phyloP scores from a whole-genome alignment of 2,797 vertebrate species.

The Oreochromis grahami region DNA sequence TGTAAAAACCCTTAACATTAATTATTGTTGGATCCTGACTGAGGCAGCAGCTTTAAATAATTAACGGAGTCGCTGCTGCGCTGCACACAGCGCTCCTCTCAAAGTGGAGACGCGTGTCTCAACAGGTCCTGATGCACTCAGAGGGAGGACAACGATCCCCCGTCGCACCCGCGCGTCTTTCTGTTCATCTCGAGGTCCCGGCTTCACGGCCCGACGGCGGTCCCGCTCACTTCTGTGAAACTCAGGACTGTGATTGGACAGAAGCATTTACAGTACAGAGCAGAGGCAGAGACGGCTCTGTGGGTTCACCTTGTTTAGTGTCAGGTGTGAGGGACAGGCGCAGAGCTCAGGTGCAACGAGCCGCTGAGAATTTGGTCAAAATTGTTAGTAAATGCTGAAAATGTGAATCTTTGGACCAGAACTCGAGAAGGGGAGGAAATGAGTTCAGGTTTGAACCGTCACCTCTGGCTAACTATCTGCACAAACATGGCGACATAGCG shows the following conservation, averaged over 20 bases:
- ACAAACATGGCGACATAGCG: not conserved
- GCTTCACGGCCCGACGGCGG: too few species aligned
- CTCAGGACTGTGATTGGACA: not conserved
- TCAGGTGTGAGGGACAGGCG: not conserved
- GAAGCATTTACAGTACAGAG: not conserved
- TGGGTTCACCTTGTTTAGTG: not conserved
- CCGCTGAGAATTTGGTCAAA: not conserved
- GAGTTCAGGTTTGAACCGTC: rapidly evolving
- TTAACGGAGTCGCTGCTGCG: rapidly evolving
- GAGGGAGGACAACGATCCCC: not conserved
- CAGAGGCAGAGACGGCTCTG: not conserved
- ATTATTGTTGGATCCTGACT: not conserved
- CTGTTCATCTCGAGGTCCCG: not conserved
- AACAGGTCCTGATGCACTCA: not conserved
- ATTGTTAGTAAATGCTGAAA: not conserved
- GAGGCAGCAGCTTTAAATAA: not conserved
- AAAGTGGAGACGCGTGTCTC: not conserved
- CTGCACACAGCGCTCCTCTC: not conserved
- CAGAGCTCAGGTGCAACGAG: not conserved
- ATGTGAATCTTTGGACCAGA: not conserved
- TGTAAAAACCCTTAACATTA: not conserved
- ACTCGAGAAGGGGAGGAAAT: not conserved
- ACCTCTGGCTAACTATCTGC: not conserved
- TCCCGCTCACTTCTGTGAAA: not conserved
- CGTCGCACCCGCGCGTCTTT: rapidly evolving